These are phyloP conservation scores for Morone saxatilis DNA, from an alignment of 2,113 vertebrate genomes.

Conservation along the genomic window DNA sequence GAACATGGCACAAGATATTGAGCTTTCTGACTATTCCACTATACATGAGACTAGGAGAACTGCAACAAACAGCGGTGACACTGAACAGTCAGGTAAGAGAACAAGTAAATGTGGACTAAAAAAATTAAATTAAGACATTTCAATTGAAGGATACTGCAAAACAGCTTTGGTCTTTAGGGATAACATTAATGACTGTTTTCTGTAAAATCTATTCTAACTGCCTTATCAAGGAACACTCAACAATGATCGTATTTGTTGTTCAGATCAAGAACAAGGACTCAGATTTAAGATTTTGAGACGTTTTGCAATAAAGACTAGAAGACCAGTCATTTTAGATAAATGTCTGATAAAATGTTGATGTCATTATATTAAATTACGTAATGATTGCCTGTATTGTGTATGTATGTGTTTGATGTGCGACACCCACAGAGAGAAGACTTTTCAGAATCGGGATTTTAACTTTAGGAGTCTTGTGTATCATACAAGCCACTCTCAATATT, in stretches of 20 bases:
- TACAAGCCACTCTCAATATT: conserved; percentile 56
- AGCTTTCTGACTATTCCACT: not conserved
- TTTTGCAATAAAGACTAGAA: not conserved
- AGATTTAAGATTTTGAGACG: not conserved
- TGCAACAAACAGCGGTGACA: not conserved
- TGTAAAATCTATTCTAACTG: not conserved
- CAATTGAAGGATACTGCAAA: not conserved
- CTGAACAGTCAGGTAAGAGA: conserved; percentile 51
- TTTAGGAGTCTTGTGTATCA: conserved; percentile 51
- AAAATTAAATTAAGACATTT: not conserved
- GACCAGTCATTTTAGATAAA: not conserved
- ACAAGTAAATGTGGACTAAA: not conserved
- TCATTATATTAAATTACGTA: not conserved
- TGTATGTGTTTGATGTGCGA: not conserved
- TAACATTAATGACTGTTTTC: not conserved
- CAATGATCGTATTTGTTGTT: not conserved
- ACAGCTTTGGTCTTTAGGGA: not conserved
- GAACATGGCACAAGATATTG: conserved; percentile 35
- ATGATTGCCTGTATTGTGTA: not conserved
- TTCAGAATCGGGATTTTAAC: conserved; percentile 25
- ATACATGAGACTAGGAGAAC: accelerated
- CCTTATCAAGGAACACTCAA: not conserved
- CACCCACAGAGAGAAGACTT: conserved; percentile 32
- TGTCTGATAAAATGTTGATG: not conserved
- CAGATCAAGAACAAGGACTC: not conserved